Base-by-base conservation (phyloP, 1,140 invertebrate species). In the Hypsibius dujardini region DNA sequence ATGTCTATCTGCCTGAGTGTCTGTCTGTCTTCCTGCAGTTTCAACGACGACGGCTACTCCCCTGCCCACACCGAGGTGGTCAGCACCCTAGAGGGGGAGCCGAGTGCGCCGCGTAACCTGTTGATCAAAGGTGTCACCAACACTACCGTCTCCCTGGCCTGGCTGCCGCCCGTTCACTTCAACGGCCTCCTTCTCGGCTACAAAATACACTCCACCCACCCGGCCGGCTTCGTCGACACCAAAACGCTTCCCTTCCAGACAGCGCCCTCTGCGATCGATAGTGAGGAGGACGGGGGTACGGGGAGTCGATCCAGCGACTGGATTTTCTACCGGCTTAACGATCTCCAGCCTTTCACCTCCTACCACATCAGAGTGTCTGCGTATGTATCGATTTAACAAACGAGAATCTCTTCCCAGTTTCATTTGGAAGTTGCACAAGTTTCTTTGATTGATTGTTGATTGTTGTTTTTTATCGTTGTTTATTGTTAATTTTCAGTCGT, bases 11-110 rank as follows among this genome's bases (percentile, higher is more conserved):
- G n/a, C n/a, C 50, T 7, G 50, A 56, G n/a, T 12, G 50, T 56
- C 50, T 56, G 50, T 56, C 7, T n/a, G n/a, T 56, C 7, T 56
- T n/a, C n/a, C 45, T 67, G 62, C 62, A 67, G 62, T 7, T 67
- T 15, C 42, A 67, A 67, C 45, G 62, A 67, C 7, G 62, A 67
- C 42, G 62, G 62, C 12, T 67, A 67, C 62, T 67, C 62, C 42
- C 12, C 62, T 15, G 62, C 62, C 12, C 62, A 67, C 62, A 67
- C 62, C 42, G 62, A 67, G 42, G 62, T 67, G 12, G 42, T 67
- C 42, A 7, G 12, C 12, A 67, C 62, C 12, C 12, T 7, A 42
- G 62, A 67, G 45, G 62, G 12, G 7, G 42, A 15, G 12, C 62
- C 62, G 12, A 67, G 62, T 45, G 62, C 62, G 12, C 62, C 62